phyloP scores from a whole-genome alignment of 2,888 invertebrate genomes.

The Orthosia cruda region DNA sequence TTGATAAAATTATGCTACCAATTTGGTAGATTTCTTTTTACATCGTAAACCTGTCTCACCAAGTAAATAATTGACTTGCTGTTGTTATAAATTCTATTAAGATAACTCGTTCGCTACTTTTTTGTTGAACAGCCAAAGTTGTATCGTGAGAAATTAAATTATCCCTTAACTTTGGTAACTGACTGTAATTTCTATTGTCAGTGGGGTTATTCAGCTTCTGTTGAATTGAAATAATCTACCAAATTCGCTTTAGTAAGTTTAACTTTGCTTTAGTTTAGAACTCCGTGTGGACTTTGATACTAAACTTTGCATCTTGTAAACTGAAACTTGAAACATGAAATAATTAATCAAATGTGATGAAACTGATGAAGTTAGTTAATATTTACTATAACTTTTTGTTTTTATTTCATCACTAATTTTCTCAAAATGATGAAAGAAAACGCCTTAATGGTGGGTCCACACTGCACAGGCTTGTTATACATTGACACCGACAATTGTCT shows the following conservation, averaged over 20 bases:
- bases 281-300: constrained; percentile 16
- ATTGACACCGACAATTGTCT: too few species aligned
- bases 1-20: not conserved
- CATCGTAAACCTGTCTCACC: constrained; percentile 27
- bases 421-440: not conserved
- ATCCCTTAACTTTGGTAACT: constrained; percentile 53
- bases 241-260: constrained; percentile 25
- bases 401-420: not conserved
- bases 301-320: constrained; percentile 18
- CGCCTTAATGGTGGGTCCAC: too few species aligned
- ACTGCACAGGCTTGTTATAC: too few species aligned
- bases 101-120: constrained; percentile 59
- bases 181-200: constrained; percentile 59
- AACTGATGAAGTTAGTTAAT: constrained; percentile 3
- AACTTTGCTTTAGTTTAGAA: constrained; percentile 36
- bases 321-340: constrained; percentile 8
- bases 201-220: constrained; percentile 34
- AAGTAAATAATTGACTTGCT: constrained; percentile 55
- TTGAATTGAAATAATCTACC: constrained; percentile 42
- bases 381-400: too few species aligned
- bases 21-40: constrained; percentile 2
- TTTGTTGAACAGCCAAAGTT: constrained; percentile 53
- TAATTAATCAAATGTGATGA: constrained; percentile 15
- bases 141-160: constrained; percentile 57
- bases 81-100: constrained; percentile 53